These are phyloP conservation scores for Aplysina aerophoba DNA, from an alignment of 37 sponge, comb jelly and placozoan species.

Conservation along the genomic window DNA sequence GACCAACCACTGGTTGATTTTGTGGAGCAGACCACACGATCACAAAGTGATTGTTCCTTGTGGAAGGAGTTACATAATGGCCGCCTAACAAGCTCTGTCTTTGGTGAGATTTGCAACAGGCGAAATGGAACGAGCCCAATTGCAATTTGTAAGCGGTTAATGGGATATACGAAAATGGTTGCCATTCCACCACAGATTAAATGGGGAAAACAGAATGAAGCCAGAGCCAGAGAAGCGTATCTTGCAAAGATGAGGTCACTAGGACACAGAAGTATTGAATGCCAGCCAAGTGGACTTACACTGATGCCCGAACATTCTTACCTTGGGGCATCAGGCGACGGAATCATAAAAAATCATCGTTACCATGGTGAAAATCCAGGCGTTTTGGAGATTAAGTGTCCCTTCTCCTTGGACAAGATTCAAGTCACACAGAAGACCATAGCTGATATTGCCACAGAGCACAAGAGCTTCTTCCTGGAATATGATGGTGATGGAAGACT, in stretches of 20 bases:
- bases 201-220: not conserved
- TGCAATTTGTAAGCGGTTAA: not conserved
- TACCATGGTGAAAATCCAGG: not conserved
- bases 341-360: not conserved
- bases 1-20: not conserved
- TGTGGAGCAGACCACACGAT: slow-evolving; percentile 7
- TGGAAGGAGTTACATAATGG: slow-evolving; percentile 13
- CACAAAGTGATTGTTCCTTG: not conserved
- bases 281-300: slow-evolving; percentile 14
- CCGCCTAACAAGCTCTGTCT: not conserved
- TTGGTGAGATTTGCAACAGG: slow-evolving; percentile 10
- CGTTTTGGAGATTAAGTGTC: slow-evolving; percentile 26
- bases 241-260: not conserved
- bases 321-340: not conserved
- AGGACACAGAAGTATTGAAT: slow-evolving; percentile 2
- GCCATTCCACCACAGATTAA: not conserved
- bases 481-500: not conserved
- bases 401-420: slow-evolving; percentile 5
- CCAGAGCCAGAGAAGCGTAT: not conserved
- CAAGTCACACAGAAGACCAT: not conserved
- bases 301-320: slow-evolving; percentile 7
- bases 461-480: not conserved
- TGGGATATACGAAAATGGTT: slow-evolving; percentile 17
- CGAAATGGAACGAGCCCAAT: not conserved
- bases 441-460: not conserved